A percentile compares a stretch with the other conserved stretches of the same genome.
phyloP scores from a whole-genome alignment of 2,888 invertebrate species.

The Tetragnatha montana region DNA sequence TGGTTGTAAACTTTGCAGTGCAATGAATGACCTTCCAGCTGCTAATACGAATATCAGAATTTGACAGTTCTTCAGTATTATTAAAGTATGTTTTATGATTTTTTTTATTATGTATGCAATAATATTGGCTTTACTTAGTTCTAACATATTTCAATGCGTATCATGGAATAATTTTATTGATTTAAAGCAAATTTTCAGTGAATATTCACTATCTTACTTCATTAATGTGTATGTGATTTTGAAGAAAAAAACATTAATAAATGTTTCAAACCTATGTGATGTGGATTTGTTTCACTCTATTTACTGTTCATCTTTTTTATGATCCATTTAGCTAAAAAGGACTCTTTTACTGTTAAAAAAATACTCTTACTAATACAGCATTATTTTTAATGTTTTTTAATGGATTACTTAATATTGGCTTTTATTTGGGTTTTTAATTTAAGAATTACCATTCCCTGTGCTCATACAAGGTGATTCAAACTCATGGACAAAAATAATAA shows the following conservation, averaged over 20 bases:
- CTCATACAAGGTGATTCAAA: too few species aligned
- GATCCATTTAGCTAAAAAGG: too few species aligned
- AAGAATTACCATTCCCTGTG: too few species aligned
- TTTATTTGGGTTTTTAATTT: too few species aligned
- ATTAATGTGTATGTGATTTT: background rate
- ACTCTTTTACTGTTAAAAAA: too few species aligned
- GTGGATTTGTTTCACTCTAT: too few species aligned
- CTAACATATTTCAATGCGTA: background rate
- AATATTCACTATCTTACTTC: background rate
- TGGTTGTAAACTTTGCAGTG: constrained; percentile 12
- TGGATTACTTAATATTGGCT: too few species aligned
- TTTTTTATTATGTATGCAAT: background rate
- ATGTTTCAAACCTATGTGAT: background rate
- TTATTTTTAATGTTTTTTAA: too few species aligned
- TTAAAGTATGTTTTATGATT: background rate
- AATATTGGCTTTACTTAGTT: background rate
- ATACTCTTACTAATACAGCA: too few species aligned
- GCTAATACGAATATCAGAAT: background rate
- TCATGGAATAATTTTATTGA: background rate
- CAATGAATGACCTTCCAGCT: background rate
- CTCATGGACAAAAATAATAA: too few species aligned
- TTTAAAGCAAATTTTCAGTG: background rate
- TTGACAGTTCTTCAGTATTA: background rate
- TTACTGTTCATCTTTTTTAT: too few species aligned
- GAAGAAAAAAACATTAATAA: background rate